Conservation (phyloP, 2,797 vertebrate species). For the Cichlasoma orientale region DNA sequence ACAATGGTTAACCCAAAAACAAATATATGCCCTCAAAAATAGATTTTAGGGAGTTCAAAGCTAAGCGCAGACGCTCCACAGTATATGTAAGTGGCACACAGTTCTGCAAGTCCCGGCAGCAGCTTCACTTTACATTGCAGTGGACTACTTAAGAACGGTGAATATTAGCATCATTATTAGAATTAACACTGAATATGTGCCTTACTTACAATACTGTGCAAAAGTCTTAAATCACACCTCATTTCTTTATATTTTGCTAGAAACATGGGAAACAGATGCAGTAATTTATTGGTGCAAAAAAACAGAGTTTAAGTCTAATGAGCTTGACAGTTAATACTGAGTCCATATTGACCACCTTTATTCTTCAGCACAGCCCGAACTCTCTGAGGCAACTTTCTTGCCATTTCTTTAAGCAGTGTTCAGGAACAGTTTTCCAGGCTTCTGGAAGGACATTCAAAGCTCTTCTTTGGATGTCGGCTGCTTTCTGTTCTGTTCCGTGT, state of each 20-base stretch:
- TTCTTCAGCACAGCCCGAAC: no score
- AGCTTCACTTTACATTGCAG: background rate
- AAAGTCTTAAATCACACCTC: background rate
- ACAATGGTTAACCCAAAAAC: constrained; percentile 6
- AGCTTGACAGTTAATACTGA: background rate
- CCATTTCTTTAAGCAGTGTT: background rate
- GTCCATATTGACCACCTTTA: no score
- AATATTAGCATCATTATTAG: background rate
- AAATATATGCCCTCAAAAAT: background rate
- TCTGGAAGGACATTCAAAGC: no score
- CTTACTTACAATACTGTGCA: background rate
- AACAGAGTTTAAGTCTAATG: background rate
- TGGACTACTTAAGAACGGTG: background rate
- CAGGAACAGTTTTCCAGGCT: background rate
- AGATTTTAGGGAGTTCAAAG: constrained; percentile 6
- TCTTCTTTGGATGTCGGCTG: no score
- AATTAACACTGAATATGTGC: background rate
- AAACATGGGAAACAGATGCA: no score
- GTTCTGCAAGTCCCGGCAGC: background rate
- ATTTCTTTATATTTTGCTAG: no score
- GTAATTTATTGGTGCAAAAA: no score
- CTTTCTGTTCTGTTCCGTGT: no score
- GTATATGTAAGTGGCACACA: background rate
- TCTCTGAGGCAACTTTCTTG: background rate
- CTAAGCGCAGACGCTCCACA: background rate